Evolutionary conservation across 2,888 invertebrate species (phyloP).

Genomic region (Drosophila fulvimacula): DNA sequence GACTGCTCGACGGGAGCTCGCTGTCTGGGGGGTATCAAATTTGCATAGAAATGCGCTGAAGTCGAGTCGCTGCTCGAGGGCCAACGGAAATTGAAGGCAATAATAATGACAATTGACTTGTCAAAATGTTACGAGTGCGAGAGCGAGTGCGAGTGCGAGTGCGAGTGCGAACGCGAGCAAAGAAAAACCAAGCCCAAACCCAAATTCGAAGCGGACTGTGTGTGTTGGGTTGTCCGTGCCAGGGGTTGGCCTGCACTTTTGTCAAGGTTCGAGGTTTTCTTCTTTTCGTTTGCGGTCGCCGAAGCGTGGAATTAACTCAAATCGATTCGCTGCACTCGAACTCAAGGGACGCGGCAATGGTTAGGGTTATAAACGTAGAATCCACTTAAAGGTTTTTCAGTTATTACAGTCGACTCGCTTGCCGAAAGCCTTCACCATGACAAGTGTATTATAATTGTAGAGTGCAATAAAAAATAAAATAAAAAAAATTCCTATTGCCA

Average conservation of each 20-base stretch:
- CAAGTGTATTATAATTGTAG: slow-evolving; percentile 16
- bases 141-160: slow-evolving; percentile 11
- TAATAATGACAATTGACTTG: slow-evolving; percentile 65
- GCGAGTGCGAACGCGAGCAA: background rate
- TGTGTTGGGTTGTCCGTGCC: background rate
- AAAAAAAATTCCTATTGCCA: too few species aligned
- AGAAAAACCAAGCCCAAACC: slow-evolving; percentile 17
- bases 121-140: slow-evolving; percentile 50
- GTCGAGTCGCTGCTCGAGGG: slow-evolving; percentile 13
- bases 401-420: background rate
- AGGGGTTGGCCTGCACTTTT: slow-evolving; percentile 31
- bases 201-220: background rate
- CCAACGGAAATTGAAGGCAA: slow-evolving; percentile 55
- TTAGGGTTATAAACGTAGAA: slow-evolving; percentile 11
- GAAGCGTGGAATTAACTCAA: slow-evolving; percentile 61
- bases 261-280: slow-evolving; percentile 27
- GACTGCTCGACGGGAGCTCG: background rate
- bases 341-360: slow-evolving; percentile 9
- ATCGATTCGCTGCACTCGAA: slow-evolving; percentile 57
- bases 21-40: slow-evolving; percentile 19
- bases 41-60: slow-evolving; percentile 48
- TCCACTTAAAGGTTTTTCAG: slow-evolving; percentile 26
- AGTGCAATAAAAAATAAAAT: too few species aligned
- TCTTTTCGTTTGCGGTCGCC: slow-evolving; percentile 47
- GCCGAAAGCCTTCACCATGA: slow-evolving; percentile 9